Conservation (phyloP, 2,113 vertebrate genomes). For the Falcunculus frontatus region DNA sequence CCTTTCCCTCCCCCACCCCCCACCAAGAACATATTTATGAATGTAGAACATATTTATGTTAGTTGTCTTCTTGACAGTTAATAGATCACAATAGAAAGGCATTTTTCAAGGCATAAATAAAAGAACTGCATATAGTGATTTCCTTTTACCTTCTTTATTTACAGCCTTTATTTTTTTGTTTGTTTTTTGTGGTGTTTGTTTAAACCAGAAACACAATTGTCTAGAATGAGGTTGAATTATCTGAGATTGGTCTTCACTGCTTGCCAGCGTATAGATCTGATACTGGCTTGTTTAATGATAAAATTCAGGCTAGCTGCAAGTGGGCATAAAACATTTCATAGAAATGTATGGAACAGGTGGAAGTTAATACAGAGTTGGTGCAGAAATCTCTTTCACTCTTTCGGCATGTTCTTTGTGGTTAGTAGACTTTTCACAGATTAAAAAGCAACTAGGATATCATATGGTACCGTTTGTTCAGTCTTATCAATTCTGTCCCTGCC, state of each 20-base stretch:
- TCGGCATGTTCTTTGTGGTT: background rate
- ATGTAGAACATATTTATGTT: slow-evolving; percentile 65
- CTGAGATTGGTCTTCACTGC: slow-evolving; percentile 1
- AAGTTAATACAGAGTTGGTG: slow-evolving; percentile 14
- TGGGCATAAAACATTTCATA: background rate
- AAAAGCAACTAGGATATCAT: background rate
- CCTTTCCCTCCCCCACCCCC: too few species aligned
- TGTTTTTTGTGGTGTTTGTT: background rate
- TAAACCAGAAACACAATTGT: background rate
- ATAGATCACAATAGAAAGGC: slow-evolving; percentile 59
- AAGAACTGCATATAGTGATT: slow-evolving; percentile 31
- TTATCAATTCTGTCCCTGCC: background rate
- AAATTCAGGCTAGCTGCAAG: slow-evolving; percentile 15
- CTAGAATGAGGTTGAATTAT: background rate
- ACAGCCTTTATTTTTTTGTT: background rate
- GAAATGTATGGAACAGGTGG: background rate
- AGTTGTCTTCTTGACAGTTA: slow-evolving; percentile 63
- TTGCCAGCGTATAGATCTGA: background rate
- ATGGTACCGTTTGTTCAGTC: background rate
- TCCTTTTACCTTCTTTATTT: background rate
- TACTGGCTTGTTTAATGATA: background rate
- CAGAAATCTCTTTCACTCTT: background rate
- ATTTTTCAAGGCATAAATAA: slow-evolving; percentile 51
- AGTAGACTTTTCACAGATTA: slow-evolving; percentile 14
- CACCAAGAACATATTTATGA: slow-evolving; percentile 62